These are phyloP conservation scores for Cryptocheilus praepositus DNA, from an alignment of 2,888 invertebrate species.

Conservation along the genomic window DNA sequence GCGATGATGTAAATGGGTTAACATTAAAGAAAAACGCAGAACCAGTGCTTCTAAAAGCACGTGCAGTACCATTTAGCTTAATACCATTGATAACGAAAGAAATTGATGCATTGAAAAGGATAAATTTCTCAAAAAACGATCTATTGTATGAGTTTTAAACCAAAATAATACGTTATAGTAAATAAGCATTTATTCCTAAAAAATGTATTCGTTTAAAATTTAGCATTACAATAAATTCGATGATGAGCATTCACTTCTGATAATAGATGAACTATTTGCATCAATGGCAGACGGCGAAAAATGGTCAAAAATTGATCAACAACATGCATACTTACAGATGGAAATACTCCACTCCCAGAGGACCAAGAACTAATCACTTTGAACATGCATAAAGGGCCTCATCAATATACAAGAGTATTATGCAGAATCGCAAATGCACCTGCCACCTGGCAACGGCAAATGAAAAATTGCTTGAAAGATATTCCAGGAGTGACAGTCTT, in stretches of 20 bases:
- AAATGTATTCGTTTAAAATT: too few relatives aligned
- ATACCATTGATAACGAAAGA: neutral
- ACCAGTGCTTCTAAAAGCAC: neutral
- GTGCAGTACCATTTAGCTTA: slow-evolving; percentile 1
- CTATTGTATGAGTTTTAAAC: slow-evolving; percentile 11
- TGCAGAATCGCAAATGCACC: slow-evolving; percentile 57
- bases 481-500: slow-evolving; percentile 56
- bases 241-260: slow-evolving; percentile 8
- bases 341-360: slow-evolving; percentile 17
- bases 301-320: slow-evolving; percentile 21
- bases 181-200: neutral
- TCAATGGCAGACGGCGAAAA: neutral
- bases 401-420: too few relatives aligned
- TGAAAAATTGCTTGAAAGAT: slow-evolving; percentile 54
- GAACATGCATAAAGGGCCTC: slow-evolving; percentile 18
- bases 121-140: slow-evolving; percentile 8
- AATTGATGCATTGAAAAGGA: neutral
- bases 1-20: slow-evolving; percentile 2
- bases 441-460: slow-evolving; percentile 61
- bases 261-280: slow-evolving; percentile 6
- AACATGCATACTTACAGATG: slow-evolving; percentile 17
- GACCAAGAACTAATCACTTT: slow-evolving; percentile 21
- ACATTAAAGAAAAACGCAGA: slow-evolving; percentile 13
- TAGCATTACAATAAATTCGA: too few relatives aligned
- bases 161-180: slow-evolving; percentile 8